phyloP scores from a whole-genome alignment of 2,113 vertebrate genomes.

The Tenrec ecaudatus region DNA sequence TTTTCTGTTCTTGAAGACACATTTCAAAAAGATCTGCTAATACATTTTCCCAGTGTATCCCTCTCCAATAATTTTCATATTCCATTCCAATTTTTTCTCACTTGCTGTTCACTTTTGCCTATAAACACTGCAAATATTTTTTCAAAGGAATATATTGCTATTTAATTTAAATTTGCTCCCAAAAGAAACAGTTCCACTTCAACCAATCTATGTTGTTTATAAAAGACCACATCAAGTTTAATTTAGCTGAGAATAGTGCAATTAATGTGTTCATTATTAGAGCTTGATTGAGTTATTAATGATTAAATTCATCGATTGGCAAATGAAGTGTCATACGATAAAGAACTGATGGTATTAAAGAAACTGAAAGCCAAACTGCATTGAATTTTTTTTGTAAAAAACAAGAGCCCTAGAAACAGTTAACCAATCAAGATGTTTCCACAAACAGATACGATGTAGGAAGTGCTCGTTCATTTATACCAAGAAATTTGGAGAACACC shows the following conservation, averaged over 20 bases:
- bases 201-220: slow-evolving; percentile 12
- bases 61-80: slow-evolving; percentile 5
- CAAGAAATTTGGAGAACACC: too few relatives aligned
- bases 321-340: too few relatives aligned
- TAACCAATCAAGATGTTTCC: too few relatives aligned
- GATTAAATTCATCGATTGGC: background rate
- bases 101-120: background rate
- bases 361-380: too few relatives aligned
- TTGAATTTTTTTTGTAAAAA: too few relatives aligned
- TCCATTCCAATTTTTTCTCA: too few relatives aligned
- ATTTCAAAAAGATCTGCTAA: slow-evolving; percentile 44
- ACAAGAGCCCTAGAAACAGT: too few relatives aligned
- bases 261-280: background rate
- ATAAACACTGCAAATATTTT: background rate
- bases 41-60: background rate
- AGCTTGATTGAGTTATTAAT: background rate
- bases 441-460: too few relatives aligned
- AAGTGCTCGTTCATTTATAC: too few relatives aligned
- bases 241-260: background rate
- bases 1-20: slow-evolving; percentile 33
- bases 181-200: background rate
- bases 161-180: background rate
- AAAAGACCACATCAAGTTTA: background rate
- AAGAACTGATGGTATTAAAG: too few relatives aligned
- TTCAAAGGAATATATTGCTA: background rate